These are phyloP conservation scores for Lacerta bilineata DNA, from an alignment of 2,797 vertebrate genomes.

Conservation along the genomic window DNA sequence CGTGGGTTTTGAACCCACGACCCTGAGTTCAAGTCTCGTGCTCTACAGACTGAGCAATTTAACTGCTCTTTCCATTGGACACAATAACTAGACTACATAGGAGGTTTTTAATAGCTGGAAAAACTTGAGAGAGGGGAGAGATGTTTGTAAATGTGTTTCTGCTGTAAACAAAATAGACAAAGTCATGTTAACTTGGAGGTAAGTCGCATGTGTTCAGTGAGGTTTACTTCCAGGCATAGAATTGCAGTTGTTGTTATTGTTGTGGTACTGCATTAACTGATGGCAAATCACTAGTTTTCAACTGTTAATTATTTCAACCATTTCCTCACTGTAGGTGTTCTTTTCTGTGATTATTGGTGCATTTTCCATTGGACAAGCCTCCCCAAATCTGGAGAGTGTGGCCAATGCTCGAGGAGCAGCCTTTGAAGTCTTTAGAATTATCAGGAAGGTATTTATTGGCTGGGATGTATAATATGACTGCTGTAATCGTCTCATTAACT, in stretches of 20 bases:
- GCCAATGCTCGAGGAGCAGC: conserved; percentile 81
- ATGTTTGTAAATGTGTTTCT: too few species aligned
- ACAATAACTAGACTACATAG: background rate
- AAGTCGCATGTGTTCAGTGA: background rate
- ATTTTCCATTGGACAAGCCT: conserved; percentile 79
- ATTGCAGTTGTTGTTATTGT: background rate
- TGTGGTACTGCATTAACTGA: background rate
- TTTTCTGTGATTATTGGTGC: conserved; percentile 78
- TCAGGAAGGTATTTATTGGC: conserved; percentile 74
- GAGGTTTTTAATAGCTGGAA: background rate
- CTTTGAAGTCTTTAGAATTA: conserved; percentile 80
- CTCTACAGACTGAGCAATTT: background rate
- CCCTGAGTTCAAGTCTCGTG: too few species aligned
- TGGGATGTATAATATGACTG: background rate
- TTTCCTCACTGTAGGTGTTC: conserved; percentile 74
- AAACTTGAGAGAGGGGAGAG: background rate
- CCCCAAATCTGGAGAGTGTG: conserved; percentile 81
- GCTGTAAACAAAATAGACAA: background rate
- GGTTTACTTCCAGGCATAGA: background rate
- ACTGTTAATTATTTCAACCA: background rate
- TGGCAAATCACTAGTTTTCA: background rate
- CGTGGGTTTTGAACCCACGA: too few species aligned
- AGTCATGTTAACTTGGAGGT: background rate
- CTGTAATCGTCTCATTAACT: background rate
- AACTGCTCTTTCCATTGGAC: background rate